Evolutionary conservation across 2,113 vertebrate genomes (phyloP), one percentile per base, ranked within the genome.

Genomic region (Dryoscopus gambensis): DNA sequence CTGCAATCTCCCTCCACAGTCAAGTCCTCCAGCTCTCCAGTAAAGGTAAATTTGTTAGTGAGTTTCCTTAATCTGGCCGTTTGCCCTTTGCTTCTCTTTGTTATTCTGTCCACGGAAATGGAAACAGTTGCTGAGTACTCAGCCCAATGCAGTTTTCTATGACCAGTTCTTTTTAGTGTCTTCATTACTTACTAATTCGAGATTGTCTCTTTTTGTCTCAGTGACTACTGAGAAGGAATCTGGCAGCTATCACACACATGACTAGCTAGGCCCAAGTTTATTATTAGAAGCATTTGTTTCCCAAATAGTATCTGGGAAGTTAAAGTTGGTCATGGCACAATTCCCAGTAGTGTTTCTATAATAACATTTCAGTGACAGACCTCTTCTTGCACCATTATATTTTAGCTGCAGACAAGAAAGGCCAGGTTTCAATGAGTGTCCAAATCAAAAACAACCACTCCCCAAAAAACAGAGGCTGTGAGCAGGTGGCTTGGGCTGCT

Each of bases 231-330:
- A 87, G 28, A 70, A 92, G 52, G 79, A 95, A 75, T 64, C 47
- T 87, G 64, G 52, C 56, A 74, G 60, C 69, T 84, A 78, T 71
- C 4, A 1, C 42, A 53, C 19, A 50, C 10, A 21, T n/a, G 56
- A 25, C 12, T 89, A 79, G 11, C 60, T 84, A 40, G 52, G 65
- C 56, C n/a, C 25, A 68, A 60, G 68, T 92, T 92, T 91, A 95
- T 82, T 89, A 84, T 68, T 91, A 94, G 91, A 81, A 96, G 37
- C 21, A 37, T 89, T 95, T 92, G 57, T 94, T 95, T 89, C 81
- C 80, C 49, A 89, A 73, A 90, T 55, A 88, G 69, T 65, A 87
- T 73, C 81, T 84, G 37, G 46, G 46, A 91, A 79, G 53, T 87
- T 89, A 64, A 95, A 92, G 42, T 14, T 82, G 47, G 68, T 31